Conservation (phyloP, 2,113 vertebrate species). For the Microtus richardsoni region DNA sequence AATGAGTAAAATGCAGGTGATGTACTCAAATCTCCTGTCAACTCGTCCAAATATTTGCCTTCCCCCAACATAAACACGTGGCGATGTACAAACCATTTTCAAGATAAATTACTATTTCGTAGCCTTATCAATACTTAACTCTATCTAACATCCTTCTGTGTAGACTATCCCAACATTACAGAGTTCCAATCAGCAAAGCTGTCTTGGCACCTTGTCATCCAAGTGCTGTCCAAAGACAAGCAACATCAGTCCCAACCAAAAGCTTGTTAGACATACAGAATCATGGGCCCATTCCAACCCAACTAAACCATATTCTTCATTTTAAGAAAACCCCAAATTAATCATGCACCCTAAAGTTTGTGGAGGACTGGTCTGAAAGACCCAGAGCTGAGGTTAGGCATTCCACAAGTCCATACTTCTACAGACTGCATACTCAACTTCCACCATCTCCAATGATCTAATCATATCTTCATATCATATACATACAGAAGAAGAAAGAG, state of each 20-base stretch:
- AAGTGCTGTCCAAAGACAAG: neutral
- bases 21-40: neutral
- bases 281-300: neutral
- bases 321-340: neutral
- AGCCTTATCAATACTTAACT: slow-evolving; percentile 3
- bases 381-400: neutral
- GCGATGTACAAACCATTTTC: neutral
- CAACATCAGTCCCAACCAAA: neutral
- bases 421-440: neutral
- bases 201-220: neutral
- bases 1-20: neutral
- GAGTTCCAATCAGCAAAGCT: neutral
- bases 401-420: neutral
- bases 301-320: neutral
- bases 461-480: neutral
- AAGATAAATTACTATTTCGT: neutral
- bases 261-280: neutral
- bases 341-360: neutral
- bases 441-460: neutral
- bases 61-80: neutral
- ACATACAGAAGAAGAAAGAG: neutral
- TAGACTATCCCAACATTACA: neutral
- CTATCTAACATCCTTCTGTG: slow-evolving; percentile 24
- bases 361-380: neutral
- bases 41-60: neutral